These are phyloP conservation scores for Halcyon smyrnensis DNA, from an alignment of 2,797 vertebrate species.

Conservation along the genomic window DNA sequence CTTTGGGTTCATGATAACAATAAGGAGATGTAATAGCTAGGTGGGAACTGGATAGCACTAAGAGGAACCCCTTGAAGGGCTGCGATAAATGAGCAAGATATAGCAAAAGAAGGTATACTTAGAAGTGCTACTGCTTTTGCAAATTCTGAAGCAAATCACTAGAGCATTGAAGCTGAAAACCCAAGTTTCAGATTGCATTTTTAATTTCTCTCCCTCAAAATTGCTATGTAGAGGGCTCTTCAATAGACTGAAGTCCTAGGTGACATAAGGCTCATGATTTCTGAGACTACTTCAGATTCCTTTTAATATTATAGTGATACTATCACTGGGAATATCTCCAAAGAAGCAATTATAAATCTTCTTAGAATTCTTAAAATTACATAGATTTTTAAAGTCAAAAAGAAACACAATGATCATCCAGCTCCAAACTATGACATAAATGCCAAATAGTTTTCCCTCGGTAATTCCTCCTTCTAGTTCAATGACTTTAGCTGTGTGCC, in stretches of 20 bases:
- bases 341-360: not conserved
- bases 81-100: not conserved
- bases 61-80: conserved; percentile 9
- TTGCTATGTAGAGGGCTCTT: accelerated
- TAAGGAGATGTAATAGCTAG: not conserved
- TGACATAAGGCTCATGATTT: not conserved
- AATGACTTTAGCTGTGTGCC: not conserved
- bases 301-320: not conserved
- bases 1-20: not conserved
- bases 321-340: not conserved
- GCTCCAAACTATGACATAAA: not conserved
- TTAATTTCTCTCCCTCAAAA: not conserved
- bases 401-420: not conserved
- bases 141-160: not conserved
- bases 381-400: not conserved
- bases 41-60: not conserved
- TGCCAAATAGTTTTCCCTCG: not conserved
- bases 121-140: not conserved
- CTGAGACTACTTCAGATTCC: not conserved
- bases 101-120: not conserved
- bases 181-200: not conserved
- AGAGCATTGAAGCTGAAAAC: not conserved
- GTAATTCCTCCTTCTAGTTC: not conserved
- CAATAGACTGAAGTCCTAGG: not conserved
- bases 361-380: not conserved